Percentiles rank a stretch among this genome's conserved stretches.
Conservation (phyloP, 2,113 vertebrate species). For the Indri indri region DNA sequence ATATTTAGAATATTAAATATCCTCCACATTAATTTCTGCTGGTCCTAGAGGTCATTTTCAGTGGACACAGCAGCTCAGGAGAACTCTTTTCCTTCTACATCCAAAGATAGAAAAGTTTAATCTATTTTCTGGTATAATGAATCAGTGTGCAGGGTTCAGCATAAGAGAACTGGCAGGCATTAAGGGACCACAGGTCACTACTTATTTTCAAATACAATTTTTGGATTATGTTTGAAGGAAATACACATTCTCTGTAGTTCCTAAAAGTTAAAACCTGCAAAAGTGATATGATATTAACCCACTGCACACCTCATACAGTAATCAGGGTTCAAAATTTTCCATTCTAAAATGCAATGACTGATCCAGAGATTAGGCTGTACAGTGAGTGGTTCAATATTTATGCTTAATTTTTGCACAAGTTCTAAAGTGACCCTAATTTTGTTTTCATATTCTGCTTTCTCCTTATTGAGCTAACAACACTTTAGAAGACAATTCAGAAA, state of each 20-base stretch:
- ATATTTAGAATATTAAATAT: neutral
- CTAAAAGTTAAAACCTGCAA: neutral
- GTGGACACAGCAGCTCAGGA: neutral
- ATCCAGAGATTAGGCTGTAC: neutral
- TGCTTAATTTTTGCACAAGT: neutral
- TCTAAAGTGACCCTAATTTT: conserved; percentile 31
- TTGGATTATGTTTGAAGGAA: neutral
- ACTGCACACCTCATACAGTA: neutral
- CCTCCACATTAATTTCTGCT: neutral
- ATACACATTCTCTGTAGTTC: neutral
- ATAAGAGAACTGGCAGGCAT: neutral
- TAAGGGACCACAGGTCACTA: neutral
- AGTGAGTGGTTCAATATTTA: neutral
- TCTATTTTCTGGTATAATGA: neutral
- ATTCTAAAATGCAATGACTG: neutral
- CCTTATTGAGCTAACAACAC: conserved; percentile 41
- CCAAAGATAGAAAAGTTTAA: neutral
- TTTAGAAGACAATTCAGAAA: conserved; percentile 53
- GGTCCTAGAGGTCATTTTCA: neutral
- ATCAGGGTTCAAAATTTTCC: neutral
- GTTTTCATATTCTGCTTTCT: conserved; percentile 31
- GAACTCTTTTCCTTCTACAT: neutral
- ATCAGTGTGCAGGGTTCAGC: neutral
- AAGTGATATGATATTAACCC: neutral
- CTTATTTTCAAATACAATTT: neutral